Conservation (phyloP, 2,797 vertebrate genomes). For the Morus bassanus region DNA sequence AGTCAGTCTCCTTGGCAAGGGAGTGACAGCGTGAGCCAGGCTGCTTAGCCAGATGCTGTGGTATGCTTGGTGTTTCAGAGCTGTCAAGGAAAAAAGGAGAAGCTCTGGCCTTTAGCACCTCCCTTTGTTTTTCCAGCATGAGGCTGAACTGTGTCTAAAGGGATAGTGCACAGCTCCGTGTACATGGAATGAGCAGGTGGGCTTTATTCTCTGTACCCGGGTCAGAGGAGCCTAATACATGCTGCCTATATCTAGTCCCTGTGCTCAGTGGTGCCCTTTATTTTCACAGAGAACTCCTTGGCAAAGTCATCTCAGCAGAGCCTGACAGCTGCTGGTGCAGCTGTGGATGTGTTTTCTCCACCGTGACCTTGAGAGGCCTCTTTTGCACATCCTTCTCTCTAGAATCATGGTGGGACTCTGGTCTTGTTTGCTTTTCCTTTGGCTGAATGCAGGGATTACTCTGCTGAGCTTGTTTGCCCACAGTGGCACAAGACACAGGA, state of each 20-base stretch:
- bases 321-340: slow-evolving; percentile 17
- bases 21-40: background rate
- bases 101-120: background rate
- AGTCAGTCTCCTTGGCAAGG: slow-evolving; percentile 32
- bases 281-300: background rate
- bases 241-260: background rate
- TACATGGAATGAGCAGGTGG: background rate
- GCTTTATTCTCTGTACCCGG: background rate
- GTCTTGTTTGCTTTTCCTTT: background rate
- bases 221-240: background rate
- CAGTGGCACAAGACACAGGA: background rate
- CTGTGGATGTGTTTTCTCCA: background rate
- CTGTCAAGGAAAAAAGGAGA: slow-evolving; percentile 22
- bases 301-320: background rate
- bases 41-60: slow-evolving; percentile 47
- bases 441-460: background rate
- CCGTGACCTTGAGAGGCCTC: background rate
- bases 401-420: background rate
- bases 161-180: background rate
- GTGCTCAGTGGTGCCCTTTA: background rate
- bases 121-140: background rate
- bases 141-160: background rate
- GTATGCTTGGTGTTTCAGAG: slow-evolving; percentile 9
- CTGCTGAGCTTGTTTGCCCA: background rate
- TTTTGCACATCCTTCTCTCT: background rate